Conservation (phyloP, 2,888 invertebrate species). For the Brachyptera putata region DNA sequence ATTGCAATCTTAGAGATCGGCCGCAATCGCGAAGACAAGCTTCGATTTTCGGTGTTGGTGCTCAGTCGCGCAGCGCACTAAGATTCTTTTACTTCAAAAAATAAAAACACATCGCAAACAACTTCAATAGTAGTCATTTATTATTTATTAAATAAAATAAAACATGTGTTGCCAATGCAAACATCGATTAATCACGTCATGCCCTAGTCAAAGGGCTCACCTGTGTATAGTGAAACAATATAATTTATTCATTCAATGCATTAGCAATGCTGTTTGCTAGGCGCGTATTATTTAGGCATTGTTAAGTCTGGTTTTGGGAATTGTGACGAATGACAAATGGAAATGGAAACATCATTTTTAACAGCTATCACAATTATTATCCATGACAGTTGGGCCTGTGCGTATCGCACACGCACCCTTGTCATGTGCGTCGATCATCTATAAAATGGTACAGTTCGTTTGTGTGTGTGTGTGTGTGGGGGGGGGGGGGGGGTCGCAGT, state of each 20-base stretch:
- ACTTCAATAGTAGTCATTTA: too few species aligned
- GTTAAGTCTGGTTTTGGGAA: not conserved
- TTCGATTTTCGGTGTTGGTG: too few species aligned
- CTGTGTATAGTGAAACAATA: not conserved
- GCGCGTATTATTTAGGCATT: slow-evolving; percentile 6
- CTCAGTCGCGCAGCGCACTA: too few species aligned
- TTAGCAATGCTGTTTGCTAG: not conserved
- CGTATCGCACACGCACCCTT: too few species aligned
- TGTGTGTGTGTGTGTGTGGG: too few species aligned
- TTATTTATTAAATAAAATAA: too few species aligned
- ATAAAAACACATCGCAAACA: not conserved
- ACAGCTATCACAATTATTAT: not conserved
- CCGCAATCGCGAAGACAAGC: too few species aligned
- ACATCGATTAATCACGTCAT: not conserved
- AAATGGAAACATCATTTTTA: slow-evolving; percentile 1
- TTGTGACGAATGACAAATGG: not conserved
- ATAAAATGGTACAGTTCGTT: too few species aligned
- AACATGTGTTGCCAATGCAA: not conserved
- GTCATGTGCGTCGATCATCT: too few species aligned
- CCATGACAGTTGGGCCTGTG: not conserved
- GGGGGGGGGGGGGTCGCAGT: too few species aligned
- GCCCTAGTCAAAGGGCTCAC: not conserved
- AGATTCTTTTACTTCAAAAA: not conserved
- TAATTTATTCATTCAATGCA: slow-evolving; percentile 3
- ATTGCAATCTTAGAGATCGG: too few species aligned